Evolutionary conservation across 2,888 invertebrate genomes (phyloP), one percentile per base, ranked within the genome.

Genomic region (Phortica magna): DNA sequence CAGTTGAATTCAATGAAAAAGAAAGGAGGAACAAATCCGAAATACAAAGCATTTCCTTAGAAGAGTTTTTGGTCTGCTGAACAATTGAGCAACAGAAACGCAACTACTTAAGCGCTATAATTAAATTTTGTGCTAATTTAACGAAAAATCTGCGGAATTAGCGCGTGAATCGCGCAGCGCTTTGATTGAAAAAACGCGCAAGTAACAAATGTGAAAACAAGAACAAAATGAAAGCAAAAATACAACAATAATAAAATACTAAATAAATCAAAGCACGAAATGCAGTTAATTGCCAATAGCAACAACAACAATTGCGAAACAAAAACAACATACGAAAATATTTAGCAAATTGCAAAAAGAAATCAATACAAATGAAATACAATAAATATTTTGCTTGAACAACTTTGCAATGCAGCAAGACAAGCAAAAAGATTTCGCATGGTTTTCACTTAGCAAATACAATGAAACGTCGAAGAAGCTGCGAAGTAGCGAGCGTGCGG

Each of bases 81-180:
- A n/a, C 12, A 31, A 31, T 31, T 31, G 31, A 31, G 3, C 14
- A 48, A 12, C 14, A n/a, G n/a, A n/a, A n/a, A n/a, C n/a, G n/a
- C n/a, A 14, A 48, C 48, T 48, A 48, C 48, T 48, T 48, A 48
- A 9, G 14, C 48, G 48, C 70, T 71, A 71, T 31, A 71, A 71
- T 39, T 71, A 55, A 55, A 71, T 71, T 55, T 22, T 55, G 83
- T 81, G 83, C 83, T 85, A 84, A 83, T 88, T 83, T 83, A 81
- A 74, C 77, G 82, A 83, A 84, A 81, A 87, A 86, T 88, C 84
- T 81, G 78, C 80, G 83, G 85, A 86, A 86, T 86, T 88, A 86
- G 85, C 88, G 88, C 85, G 87, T 86, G 87, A 88, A 86, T 70
- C 43, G 14, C 53, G 0, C 53, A 48, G 43, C 43, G 31, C 48